These are phyloP conservation scores for Gopherus evgoodei DNA, from an alignment of 2,113 vertebrate species.

Conservation along the genomic window DNA sequence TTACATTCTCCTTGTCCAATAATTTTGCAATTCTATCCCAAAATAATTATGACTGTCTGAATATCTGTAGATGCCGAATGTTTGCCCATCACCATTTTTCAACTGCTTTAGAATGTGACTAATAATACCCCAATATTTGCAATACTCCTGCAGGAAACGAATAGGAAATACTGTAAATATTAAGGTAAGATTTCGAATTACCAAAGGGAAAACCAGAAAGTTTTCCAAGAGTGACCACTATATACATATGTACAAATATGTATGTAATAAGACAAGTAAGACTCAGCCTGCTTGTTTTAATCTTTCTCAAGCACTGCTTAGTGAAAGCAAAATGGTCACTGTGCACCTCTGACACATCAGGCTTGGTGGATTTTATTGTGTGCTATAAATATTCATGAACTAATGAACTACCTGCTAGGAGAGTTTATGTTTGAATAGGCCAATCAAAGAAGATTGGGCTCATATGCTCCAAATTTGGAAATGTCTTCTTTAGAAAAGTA, in stretches of 20 bases:
- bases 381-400: slow-evolving; percentile 68
- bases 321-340: slow-evolving; percentile 51
- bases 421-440: slow-evolving; percentile 74
- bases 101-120: slow-evolving; percentile 28
- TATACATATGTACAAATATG: background rate
- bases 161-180: background rate
- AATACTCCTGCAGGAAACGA: background rate
- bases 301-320: slow-evolving; percentile 24
- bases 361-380: slow-evolving; percentile 42
- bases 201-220: background rate
- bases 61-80: background rate
- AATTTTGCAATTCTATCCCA: slow-evolving; percentile 29
- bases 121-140: background rate
- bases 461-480: slow-evolving; percentile 62
- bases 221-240: background rate
- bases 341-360: slow-evolving; percentile 33
- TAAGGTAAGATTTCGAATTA: background rate
- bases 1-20: background rate
- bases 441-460: slow-evolving; percentile 65
- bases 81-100: background rate
- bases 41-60: background rate
- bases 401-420: slow-evolving; percentile 58
- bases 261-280: background rate
- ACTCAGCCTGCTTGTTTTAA: background rate
- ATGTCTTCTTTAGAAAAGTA: slow-evolving; percentile 67